Evolutionary conservation across 2,888 invertebrate genomes (phyloP).

Genomic region (Phyto melanocephala): DNA sequence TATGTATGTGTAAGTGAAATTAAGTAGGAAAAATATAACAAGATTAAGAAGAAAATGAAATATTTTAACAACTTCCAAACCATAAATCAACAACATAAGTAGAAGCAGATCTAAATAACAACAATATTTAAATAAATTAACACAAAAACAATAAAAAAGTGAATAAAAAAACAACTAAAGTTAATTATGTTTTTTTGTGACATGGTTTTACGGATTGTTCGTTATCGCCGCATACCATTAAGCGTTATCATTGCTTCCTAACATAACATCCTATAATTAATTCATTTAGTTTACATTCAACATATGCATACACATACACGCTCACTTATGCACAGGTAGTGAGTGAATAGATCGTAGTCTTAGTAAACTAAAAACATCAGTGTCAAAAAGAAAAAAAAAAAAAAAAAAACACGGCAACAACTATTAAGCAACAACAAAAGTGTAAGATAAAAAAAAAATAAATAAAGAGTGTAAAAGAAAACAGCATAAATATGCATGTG

Average conservation of each 20-base stretch:
- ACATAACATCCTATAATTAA: neutral
- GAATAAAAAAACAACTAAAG: slow-evolving; percentile 7
- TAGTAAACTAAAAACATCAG: neutral
- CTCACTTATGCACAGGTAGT: neutral
- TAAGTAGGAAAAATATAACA: neutral
- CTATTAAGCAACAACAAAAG: slow-evolving; percentile 18
- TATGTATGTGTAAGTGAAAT: neutral
- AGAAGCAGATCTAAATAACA: neutral
- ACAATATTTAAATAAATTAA: neutral
- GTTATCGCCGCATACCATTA: slow-evolving; percentile 22
- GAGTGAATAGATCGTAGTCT: neutral
- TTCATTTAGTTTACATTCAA: slow-evolving; percentile 15
- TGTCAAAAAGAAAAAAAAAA: neutral
- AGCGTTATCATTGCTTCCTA: neutral
- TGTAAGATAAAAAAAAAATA: neutral
- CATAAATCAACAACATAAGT: neutral
- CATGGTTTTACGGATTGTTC: slow-evolving; percentile 34
- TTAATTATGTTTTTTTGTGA: slow-evolving; percentile 27
- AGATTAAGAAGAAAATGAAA: neutral
- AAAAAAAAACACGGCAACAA: neutral
- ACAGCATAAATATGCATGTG: neutral
- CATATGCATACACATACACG: neutral
- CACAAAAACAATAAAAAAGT: neutral
- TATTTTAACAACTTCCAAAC: neutral
- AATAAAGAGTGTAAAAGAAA: neutral